These are phyloP conservation scores for Rhabdomys pumilio DNA, from an alignment of 2,797 vertebrate species.

Conservation along the genomic window DNA sequence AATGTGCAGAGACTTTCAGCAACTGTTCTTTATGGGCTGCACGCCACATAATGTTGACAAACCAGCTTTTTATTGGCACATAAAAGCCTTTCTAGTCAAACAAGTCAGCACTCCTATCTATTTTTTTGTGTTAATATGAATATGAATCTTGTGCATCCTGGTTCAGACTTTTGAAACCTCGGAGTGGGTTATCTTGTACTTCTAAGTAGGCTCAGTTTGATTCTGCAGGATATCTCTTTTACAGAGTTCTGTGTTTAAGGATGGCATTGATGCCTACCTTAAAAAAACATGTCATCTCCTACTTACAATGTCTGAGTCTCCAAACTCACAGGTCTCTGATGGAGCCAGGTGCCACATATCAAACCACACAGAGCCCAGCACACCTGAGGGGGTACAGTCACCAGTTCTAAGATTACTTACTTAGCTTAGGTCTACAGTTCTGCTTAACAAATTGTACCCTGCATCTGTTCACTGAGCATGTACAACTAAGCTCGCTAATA, in stretches of 20 bases:
- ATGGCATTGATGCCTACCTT: neutral
- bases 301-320: neutral
- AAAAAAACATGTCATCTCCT: neutral
- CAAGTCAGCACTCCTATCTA: constrained; percentile 65
- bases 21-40: constrained; percentile 79
- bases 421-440: neutral
- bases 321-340: neutral
- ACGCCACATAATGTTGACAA: constrained; percentile 81
- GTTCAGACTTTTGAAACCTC: constrained; percentile 48
- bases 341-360: neutral
- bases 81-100: constrained; percentile 80
- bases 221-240: neutral
- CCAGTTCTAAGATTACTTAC: accelerated
- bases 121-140: constrained; percentile 72
- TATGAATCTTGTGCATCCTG: constrained; percentile 71
- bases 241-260: neutral
- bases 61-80: constrained; percentile 79
- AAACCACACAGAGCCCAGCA: neutral
- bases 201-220: neutral
- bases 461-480: accelerated
- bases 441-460: accelerated
- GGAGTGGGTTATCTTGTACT: neutral
- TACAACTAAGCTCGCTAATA: no score
- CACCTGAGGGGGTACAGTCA: neutral
- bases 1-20: constrained; percentile 79